These are phyloP conservation scores for Anarsia innoxiella DNA, from an alignment of 2,888 invertebrate species.

Conservation along the genomic window DNA sequence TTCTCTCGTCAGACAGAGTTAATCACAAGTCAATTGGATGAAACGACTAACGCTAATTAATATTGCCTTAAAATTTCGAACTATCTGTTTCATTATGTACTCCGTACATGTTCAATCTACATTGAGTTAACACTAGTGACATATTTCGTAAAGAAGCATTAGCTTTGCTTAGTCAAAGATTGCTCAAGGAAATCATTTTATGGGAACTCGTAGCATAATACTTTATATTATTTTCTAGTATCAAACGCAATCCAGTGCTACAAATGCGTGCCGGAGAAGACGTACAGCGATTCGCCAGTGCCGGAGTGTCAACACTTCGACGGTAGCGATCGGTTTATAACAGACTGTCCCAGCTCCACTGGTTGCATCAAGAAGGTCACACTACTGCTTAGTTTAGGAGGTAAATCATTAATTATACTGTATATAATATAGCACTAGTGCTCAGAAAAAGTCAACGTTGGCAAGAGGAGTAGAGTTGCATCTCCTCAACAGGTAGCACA, in stretches of 20 bases:
- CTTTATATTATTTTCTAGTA: conserved; percentile 31
- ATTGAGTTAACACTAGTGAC: background rate
- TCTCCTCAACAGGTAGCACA: background rate
- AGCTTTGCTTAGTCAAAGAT: no score
- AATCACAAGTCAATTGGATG: no score
- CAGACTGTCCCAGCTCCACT: conserved; percentile 83
- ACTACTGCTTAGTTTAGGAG: conserved; percentile 74
- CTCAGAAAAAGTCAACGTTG: background rate
- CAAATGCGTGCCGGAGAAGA: conserved; percentile 37
- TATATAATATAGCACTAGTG: no score
- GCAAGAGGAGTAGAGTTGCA: no score
- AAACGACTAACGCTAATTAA: no score
- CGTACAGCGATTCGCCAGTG: conserved; percentile 12
- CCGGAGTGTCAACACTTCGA: conserved; percentile 83
- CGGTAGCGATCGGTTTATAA: conserved; percentile 73
- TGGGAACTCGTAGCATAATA: no score
- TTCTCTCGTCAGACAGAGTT: no score
- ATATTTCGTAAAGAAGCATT: no score
- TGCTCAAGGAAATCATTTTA: no score
- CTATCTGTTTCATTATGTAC: background rate
- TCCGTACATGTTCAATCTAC: background rate
- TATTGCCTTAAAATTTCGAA: background rate
- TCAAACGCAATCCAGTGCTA: conserved; percentile 44
- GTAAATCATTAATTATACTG: no score
- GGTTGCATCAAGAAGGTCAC: conserved; percentile 84